Percentiles rank a stretch among this genome's conserved stretches.
Evolutionary conservation across 2,797 vertebrate genomes (phyloP).

Genomic region (Myoxocephalus aenaeus): DNA sequence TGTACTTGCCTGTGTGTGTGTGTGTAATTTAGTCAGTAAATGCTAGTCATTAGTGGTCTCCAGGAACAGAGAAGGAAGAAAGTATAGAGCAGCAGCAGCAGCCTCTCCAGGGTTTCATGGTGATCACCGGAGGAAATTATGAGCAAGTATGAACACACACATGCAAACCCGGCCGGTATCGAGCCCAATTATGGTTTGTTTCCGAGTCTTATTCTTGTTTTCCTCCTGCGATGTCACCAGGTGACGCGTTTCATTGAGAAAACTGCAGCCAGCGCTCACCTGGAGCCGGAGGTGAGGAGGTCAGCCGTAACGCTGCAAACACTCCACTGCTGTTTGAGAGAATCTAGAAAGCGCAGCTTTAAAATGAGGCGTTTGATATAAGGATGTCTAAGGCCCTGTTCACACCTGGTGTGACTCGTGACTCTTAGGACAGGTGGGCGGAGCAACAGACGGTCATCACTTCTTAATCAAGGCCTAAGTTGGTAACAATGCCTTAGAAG

Average conservation of each 20-base stretch:
- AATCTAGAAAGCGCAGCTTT: background rate
- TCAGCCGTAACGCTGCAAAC: constrained; percentile 15
- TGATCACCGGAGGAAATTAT: constrained; percentile 48
- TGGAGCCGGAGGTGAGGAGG: constrained; percentile 1
- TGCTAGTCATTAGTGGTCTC: constrained; percentile 53
- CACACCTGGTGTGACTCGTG: too few species aligned
- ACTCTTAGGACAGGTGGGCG: too few species aligned
- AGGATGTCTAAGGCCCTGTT: too few species aligned
- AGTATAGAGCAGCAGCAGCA: constrained; percentile 29
- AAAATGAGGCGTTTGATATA: too few species aligned
- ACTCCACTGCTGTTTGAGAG: background rate
- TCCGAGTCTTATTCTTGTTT: constrained; percentile 53
- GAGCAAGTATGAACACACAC: constrained; percentile 13
- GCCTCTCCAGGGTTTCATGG: constrained; percentile 35
- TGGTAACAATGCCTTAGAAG: background rate
- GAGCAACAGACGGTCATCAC: too few species aligned
- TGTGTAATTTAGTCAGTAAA: constrained; percentile 51
- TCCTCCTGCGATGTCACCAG: constrained; percentile 40
- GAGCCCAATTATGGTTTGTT: constrained; percentile 37
- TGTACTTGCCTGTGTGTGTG: constrained; percentile 8
- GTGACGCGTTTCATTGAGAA: constrained; percentile 16
- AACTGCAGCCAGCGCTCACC: background rate
- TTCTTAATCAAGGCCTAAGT: too few species aligned
- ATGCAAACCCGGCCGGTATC: background rate
- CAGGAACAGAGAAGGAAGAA: constrained; percentile 48